Conservation (phyloP, 1,140 invertebrate species). For the Sarcophaga peregrina region DNA sequence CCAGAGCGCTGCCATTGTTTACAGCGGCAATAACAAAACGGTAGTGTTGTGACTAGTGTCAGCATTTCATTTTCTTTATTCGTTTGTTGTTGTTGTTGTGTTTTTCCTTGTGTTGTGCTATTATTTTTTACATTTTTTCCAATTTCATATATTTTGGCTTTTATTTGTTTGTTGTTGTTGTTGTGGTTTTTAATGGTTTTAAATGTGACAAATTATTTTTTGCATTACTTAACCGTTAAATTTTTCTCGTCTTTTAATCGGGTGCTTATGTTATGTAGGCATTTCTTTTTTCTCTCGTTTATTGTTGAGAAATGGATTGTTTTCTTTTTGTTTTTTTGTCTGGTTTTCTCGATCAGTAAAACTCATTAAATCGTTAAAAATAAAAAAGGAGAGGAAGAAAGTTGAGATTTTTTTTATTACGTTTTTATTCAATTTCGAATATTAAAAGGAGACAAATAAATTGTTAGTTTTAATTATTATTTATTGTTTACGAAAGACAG, state of each 20-base stretch:
- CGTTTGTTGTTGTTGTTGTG: constrained; percentile 38
- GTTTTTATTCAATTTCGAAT: background rate
- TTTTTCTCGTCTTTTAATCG: too few relatives aligned
- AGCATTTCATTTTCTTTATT: background rate
- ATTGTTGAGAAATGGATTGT: constrained; percentile 3
- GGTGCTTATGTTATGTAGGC: too few relatives aligned
- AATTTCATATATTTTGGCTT: constrained; percentile 42
- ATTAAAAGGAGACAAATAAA: too few relatives aligned
- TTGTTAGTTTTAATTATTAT: constrained; percentile 17
- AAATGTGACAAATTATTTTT: constrained; percentile 45
- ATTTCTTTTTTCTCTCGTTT: background rate
- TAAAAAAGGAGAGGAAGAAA: background rate
- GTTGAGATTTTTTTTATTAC: background rate
- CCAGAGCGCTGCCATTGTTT: too few relatives aligned
- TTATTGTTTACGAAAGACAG: background rate
- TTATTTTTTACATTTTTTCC: too few relatives aligned
- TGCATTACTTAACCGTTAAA: constrained; percentile 36
- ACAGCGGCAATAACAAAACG: too few relatives aligned
- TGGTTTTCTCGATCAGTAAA: background rate
- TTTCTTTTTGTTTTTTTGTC: background rate
- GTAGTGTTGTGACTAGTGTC: too few relatives aligned
- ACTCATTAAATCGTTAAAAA: background rate
- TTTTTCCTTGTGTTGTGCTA: background rate
- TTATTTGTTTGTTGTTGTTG: constrained; percentile 41
- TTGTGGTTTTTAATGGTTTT: constrained; percentile 30